Conservation (phyloP, 37 sponge, comb jelly and placozoan species). For the Beroe ovata region DNA sequence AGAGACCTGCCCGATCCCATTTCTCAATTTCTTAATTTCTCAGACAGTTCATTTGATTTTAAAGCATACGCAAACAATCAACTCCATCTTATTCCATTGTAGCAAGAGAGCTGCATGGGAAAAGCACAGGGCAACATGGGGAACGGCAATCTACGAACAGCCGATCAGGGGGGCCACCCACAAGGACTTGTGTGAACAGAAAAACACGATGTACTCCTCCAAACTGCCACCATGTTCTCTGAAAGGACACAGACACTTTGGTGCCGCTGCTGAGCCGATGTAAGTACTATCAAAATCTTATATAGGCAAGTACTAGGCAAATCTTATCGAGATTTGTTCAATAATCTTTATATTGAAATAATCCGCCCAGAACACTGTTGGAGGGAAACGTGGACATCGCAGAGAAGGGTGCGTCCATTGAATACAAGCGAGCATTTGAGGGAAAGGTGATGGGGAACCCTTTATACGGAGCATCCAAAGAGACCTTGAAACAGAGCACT, state of each 20-base stretch:
- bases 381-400: conserved; percentile 27
- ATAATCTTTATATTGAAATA: neutral
- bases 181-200: neutral
- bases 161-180: conserved; percentile 12
- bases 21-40: too few relatives aligned
- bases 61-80: too few relatives aligned
- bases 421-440: neutral
- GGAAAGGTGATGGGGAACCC: conserved; percentile 27
- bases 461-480: neutral
- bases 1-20: too few relatives aligned
- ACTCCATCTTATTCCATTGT: too few relatives aligned
- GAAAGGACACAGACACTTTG: conserved; percentile 38
- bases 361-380: neutral
- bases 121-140: conserved; percentile 62
- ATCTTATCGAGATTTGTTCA: too few relatives aligned
- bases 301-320: too few relatives aligned
- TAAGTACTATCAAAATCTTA: too few relatives aligned
- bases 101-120: conserved; percentile 7
- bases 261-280: conserved; percentile 49
- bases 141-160: conserved; percentile 44
- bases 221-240: conserved; percentile 49
- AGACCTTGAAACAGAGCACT: neutral
- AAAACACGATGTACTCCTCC: neutral
- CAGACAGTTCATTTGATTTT: too few relatives aligned
- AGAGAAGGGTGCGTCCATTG: conserved; percentile 5